Base-by-base conservation (phyloP, 2,888 invertebrate species). In the Drosophila parthenogenetica region DNA sequence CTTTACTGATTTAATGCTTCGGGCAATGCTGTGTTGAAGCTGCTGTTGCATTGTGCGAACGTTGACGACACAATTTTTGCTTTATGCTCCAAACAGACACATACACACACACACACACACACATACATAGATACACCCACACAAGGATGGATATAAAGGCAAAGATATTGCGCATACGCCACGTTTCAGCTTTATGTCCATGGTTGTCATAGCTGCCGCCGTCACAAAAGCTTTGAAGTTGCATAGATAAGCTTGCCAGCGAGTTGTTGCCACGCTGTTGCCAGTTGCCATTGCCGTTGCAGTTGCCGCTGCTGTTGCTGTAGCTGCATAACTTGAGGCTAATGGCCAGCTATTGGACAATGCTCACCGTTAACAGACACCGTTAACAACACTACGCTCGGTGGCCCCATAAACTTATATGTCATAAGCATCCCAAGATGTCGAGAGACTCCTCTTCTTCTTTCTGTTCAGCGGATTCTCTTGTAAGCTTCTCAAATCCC, bases 141-240 rank as follows among this genome's bases (percentile, higher is more conserved):
- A 22, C 29, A 13, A 43, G 48, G 67, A 59, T 43, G 50, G 50
- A 60, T 45, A 66, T 62, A 63, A 67, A 69, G 71, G 68, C 64
- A 65, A 54, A 82, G 74, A 88, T 80, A 88, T 82, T 82, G 89
- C 83, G 88, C 87, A 88, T 79, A 86, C 83, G 83, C 75, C 83
- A 69, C 78, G 88, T 77, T 81, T 60, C 77, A 69, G 77, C 79
- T 73, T 73, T 68, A 68, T 67, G 64, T 75, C 57, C 69, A 64
- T 66, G 76, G 67, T 63, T 66, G 79, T 72, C 72, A 68, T 69
- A 69, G 43, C 69, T 75, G 67, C 42, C 64, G 59, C 55, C 67
- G 43, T 73, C 83, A 88, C 84, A 83, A 83, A 86, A 82, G 89
- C 89, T 88, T 84, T 83, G 88, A 80, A 88, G 83, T 78, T 88